Evolutionary conservation across 2,797 vertebrate species (phyloP).

Genomic region (Pitangus sulphuratus): DNA sequence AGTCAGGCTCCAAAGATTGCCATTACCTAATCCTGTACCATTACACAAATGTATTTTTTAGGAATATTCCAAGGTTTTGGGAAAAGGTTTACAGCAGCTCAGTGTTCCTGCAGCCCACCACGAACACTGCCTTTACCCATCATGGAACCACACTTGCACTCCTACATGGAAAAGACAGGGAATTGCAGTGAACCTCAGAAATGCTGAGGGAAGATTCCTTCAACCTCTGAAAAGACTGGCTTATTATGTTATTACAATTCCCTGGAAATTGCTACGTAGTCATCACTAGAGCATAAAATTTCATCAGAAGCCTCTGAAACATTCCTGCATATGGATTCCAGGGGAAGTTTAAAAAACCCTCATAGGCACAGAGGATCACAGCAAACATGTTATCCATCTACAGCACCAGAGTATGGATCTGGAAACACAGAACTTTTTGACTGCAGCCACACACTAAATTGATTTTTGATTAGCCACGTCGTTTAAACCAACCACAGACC

Average conservation of each 20-base stretch:
- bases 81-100: constrained; percentile 39
- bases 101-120: constrained; percentile 13
- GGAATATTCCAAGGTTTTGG: constrained; percentile 61
- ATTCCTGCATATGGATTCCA: not conserved
- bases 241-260: constrained; percentile 56
- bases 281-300: constrained; percentile 39
- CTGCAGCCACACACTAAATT: not conserved
- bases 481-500: not conserved
- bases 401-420: not conserved
- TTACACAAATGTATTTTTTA: not conserved
- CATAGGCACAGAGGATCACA: not conserved
- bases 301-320: constrained; percentile 32
- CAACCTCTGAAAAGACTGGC: constrained; percentile 11
- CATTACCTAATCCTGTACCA: constrained; percentile 53
- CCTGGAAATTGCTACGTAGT: constrained; percentile 50
- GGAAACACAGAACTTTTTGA: not conserved
- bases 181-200: constrained; percentile 33
- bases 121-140: not conserved
- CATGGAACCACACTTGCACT: constrained; percentile 31
- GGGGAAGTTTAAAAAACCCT: not conserved
- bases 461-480: not conserved
- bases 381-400: not conserved
- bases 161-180: constrained; percentile 36
- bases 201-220: constrained; percentile 30
- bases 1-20: constrained; percentile 30